Conservation (phyloP, 2,797 vertebrate genomes). For the Gymnodraco acuticeps region DNA sequence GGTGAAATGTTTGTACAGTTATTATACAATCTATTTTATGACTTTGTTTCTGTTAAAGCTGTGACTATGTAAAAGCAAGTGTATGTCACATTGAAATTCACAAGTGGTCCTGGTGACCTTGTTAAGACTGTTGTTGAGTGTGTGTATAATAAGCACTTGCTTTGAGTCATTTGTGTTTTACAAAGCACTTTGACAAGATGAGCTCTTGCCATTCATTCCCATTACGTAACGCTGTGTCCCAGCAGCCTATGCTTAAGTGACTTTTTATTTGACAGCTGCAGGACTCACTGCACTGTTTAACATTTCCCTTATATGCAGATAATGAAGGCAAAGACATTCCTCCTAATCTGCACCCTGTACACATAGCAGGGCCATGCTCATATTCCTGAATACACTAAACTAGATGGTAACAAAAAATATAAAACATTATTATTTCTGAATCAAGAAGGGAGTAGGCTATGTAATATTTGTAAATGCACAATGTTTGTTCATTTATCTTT, state of each 20-base stretch:
- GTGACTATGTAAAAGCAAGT: conserved; percentile 57
- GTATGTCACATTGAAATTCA: conserved; percentile 44
- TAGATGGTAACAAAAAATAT: conserved; percentile 9
- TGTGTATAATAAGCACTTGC: conserved; percentile 46
- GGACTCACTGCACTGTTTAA: conserved; percentile 29
- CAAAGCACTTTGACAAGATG: conserved; percentile 76
- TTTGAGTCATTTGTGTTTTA: conserved; percentile 64
- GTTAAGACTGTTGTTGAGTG: conserved; percentile 67
- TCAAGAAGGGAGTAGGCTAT: conserved; percentile 20
- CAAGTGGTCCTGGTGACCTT: conserved; percentile 75
- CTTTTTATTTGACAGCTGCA: conserved; percentile 53
- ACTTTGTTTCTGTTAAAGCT: conserved; percentile 67
- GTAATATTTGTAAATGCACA: conserved; percentile 55
- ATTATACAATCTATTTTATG: conserved; percentile 74
- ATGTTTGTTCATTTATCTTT: conserved; percentile 51
- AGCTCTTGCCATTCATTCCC: conserved; percentile 48
- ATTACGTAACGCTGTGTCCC: conserved; percentile 34
- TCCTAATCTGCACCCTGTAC: conserved; percentile 28
- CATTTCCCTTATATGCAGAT: conserved; percentile 35
- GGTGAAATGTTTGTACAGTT: conserved; percentile 73
- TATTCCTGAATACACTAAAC: conserved; percentile 50
- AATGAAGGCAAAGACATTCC: conserved; percentile 34
- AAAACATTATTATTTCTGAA: conserved; percentile 23
- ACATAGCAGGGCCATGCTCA: background rate
- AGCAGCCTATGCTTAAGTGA: conserved; percentile 39